Evolutionary conservation across 2,797 vertebrate species (phyloP), one percentile per base, ranked within the genome.

Genomic region (Pristis pectinata): DNA sequence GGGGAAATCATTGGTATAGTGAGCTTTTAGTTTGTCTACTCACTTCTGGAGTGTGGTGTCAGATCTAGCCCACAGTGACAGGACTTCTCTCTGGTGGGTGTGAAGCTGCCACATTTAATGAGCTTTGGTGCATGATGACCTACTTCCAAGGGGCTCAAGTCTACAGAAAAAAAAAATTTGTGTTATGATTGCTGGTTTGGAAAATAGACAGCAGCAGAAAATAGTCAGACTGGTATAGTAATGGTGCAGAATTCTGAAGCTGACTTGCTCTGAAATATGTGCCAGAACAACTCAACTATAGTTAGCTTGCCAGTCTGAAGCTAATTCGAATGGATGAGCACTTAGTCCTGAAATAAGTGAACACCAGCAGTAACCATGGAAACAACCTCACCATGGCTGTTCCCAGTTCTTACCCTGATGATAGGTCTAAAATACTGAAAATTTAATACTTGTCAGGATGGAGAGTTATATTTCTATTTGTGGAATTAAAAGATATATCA

Each of bases 301-400:
- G 87, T 17, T 6, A 91, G 87, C 59, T 91, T 91, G 59, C 17
- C n/a, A 41, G 17, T 67, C 17, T 37, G 61, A 41, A 91, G 15
- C 56, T 64, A 89, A 89, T 89, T 89, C 85, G 89, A n/a, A n/a
- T n/a, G 56, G 56, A 89, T 64, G 15, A 61, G 87, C 64, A 41
- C 87, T 91, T 41, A 91, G 87, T 8, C n/a, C 59, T 67, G 8
- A 37, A 17, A 37, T 41, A 37, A 67, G 61, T 41, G n/a, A 91
- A 19, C 87, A 91, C n/a, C 19, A 67, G 87, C n/a, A 22, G 87
- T 41, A 91, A 22, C 87, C 87, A 67, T 91, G 87, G 87, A 61
- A 91, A 91, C 87, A 67, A 61, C 24, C 61, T 67, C 19, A 91
- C 59, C 87, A 1, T 91, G 27, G n/a, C 59, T 91, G 34, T 37